phyloP scores from a whole-genome alignment of 2,797 vertebrate species.

The Spondyliosoma cantharus region DNA sequence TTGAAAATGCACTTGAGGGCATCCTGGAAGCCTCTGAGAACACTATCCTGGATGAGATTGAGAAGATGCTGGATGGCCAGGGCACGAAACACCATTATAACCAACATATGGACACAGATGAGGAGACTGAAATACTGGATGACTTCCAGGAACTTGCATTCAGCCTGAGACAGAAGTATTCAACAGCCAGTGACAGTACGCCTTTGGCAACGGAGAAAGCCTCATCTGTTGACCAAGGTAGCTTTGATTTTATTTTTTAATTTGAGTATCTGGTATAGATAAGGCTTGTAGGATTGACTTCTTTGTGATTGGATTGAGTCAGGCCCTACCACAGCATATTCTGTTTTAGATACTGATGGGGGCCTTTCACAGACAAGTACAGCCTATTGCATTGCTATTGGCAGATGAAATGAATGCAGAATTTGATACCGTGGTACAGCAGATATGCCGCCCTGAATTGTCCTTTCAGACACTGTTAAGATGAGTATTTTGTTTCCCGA shows the following conservation, averaged over 20 bases:
- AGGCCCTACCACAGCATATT: not conserved
- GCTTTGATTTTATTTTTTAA: conserved; percentile 26
- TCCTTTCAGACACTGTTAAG: not conserved
- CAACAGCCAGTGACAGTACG: conserved; percentile 80
- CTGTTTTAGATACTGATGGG: not conserved
- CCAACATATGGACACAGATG: conserved; percentile 80
- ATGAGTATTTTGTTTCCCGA: conserved; percentile 30
- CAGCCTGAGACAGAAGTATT: conserved; percentile 89
- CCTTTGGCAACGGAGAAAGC: conserved; percentile 71
- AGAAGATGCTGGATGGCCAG: conserved; percentile 86
- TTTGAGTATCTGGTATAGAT: not conserved
- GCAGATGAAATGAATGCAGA: conserved; percentile 21
- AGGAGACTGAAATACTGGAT: conserved; percentile 89
- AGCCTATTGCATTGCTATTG: conserved; percentile 7
- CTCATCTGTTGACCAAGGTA: conserved; percentile 78
- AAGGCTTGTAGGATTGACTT: not conserved
- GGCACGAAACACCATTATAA: conserved; percentile 65
- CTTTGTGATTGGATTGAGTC: not conserved
- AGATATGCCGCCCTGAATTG: conserved; percentile 11
- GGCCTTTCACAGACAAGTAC: conserved; percentile 5
- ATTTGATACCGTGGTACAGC: conserved; percentile 21
- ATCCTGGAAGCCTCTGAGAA: conserved; percentile 90
- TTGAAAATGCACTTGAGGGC: conserved; percentile 86
- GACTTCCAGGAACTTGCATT: conserved; percentile 94
- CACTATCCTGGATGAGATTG: conserved; percentile 87